Evolutionary conservation across 30 jellyfish, hydroid and myxozoan species (phyloP), one percentile per base, ranked within the genome.

Genomic region (Pseudorhiza aurosa): DNA sequence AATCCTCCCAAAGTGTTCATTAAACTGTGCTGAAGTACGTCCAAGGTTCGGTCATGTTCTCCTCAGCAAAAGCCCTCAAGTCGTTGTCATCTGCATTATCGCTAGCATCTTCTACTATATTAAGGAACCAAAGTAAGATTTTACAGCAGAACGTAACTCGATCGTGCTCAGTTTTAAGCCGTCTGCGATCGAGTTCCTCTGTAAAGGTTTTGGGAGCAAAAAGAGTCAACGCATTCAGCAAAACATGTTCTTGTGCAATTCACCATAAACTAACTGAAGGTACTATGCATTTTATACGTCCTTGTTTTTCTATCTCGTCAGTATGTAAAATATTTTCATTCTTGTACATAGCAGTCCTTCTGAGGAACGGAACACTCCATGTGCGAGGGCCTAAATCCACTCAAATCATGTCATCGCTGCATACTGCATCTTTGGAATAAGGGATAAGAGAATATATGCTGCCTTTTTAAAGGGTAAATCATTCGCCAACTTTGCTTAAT

Each of bases 181-280:
- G 79, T 12, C 59, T 44, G 56, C 70, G 88, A 8, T 75, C 68
- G 1, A 75, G 88, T 21, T 57, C 88, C n/a, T 75, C 88, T 27
- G 18, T 68, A 67, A 72, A 72, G 73, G 58, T 76, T 0, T 53
- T 76, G 0, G 79, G 75, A 28, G 65, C 89, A 10, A 77, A 49
- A 25, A 57, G 45, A 18, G 18, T 45, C 2, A 33, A 43, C 19
- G 58, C 30, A 12, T 46, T 35, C 72, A 46, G 80, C 67, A 77
- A 77, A 43, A 60, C 80, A 2, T 77, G 89, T 32, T 40, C 89
- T 2, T 77, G 89, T 60, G 89, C 72, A 18, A 33, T 77, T 3
- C 89, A 77, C 46, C 89, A 77, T 21, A 77, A 77, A 53, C 32
- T 77, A 17, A 77, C 89, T 17, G 89, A 77, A 77, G 89, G 89